Evolutionary conservation across 2,113 vertebrate species (phyloP), one percentile per base, ranked within the genome.

Genomic region (Geococcyx californianus): DNA sequence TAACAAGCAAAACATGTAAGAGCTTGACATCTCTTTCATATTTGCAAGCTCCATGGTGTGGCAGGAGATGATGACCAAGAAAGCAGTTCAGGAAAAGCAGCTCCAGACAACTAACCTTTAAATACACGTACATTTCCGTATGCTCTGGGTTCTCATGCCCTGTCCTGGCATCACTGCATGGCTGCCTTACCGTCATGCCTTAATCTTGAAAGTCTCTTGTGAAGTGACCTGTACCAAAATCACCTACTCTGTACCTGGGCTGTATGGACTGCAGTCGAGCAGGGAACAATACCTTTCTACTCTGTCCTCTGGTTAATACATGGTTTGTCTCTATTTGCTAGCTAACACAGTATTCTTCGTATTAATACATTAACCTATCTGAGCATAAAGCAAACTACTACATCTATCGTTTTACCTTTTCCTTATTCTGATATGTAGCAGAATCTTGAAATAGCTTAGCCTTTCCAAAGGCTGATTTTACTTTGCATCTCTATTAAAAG

Each of bases 121-220:
- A 81, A 63, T 52, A 34, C 20, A 19, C 8, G 6, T 70, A 8
- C 0, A 0, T 59, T 84, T 84, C 29, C 0, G 0, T 55, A 23
- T 42, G 36, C 45, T 92, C 34, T 0, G 0, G 84, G 51, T 55
- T 40, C 45, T 33, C 0, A 0, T 87, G 51, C 49, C 34, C 51
- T 58, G 16, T 38, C 5, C 1, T 9, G 33, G 38, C 20, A 16
- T 56, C 36, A 8, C 23, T 70, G 62, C 42, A 2, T 45, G 58
- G 6, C 45, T 83, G 28, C 21, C 1, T 83, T 77, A 29, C 42
- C 81, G 18, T 33, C 49, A 13, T 64, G n/a, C 34, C 16, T 62
- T 44, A 11, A 28, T 75, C 66, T 38, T 56, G 38, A 34, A 76
- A 56, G n/a, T 44, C 40, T 68, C 26, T 52, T 52, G 70, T 79